These are phyloP conservation scores for Chydorus sphaericus DNA, from an alignment of 2,888 invertebrate genomes.

Conservation along the genomic window DNA sequence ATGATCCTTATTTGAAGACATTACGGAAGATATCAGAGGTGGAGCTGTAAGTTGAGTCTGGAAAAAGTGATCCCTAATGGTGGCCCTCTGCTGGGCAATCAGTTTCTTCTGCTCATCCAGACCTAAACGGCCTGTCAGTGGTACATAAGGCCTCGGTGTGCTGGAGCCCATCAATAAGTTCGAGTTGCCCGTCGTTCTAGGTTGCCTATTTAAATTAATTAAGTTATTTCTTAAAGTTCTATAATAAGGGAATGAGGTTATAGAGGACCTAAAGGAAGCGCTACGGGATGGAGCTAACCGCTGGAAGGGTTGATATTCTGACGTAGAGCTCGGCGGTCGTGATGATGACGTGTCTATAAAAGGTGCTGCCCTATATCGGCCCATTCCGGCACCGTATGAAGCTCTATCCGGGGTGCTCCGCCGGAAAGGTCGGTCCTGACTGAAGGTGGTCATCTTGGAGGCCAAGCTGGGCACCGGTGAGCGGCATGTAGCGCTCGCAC, in stretches of 20 bases:
- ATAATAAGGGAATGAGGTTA: neutral
- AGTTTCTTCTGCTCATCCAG: neutral
- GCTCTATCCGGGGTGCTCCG: neutral
- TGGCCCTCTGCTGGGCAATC: neutral
- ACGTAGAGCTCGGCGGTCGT: neutral
- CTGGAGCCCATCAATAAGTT: neutral
- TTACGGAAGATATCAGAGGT: neutral
- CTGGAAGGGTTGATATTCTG: constrained; percentile 1
- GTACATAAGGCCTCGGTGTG: neutral
- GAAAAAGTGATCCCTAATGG: neutral
- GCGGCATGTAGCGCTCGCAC: constrained; percentile 4
- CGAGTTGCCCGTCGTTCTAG: neutral
- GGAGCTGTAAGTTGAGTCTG: neutral
- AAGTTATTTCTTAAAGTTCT: too few relatives aligned
- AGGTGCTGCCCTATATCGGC: neutral
- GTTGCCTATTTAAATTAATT: neutral
- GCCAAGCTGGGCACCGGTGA: constrained; percentile 10
- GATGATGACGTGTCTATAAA: neutral
- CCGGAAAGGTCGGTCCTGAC: neutral
- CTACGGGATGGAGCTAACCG: constrained; percentile 1
- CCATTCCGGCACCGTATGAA: neutral
- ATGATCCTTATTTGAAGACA: neutral
- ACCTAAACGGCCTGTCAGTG: neutral
- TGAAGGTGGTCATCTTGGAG: constrained; percentile 2
- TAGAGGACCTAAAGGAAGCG: neutral